phyloP scores from a whole-genome alignment of 2,888 invertebrate species.

The Napeogenes sylphis region DNA sequence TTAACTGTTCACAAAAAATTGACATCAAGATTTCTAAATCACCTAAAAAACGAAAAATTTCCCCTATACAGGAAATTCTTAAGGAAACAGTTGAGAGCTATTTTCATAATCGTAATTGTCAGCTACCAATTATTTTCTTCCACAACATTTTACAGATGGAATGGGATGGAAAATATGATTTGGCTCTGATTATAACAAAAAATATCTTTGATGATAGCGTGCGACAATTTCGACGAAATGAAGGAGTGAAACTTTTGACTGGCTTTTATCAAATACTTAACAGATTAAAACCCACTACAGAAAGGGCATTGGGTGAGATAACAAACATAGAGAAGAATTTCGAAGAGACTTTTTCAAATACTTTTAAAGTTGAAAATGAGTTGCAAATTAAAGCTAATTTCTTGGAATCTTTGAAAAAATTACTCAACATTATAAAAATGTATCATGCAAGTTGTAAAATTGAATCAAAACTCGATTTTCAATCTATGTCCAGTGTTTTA shows the following conservation, averaged over 20 bases:
- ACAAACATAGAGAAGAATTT: constrained; percentile 69
- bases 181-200: constrained; percentile 77
- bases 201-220: constrained; percentile 79
- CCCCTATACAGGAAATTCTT: constrained; percentile 69
- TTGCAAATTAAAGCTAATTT: constrained; percentile 78
- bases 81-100: constrained; percentile 76
- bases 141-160: constrained; percentile 80
- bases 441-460: constrained; percentile 63
- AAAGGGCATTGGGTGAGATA: constrained; percentile 52
- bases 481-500: constrained; percentile 34
- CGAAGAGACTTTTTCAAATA: constrained; percentile 53
- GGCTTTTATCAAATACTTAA: constrained; percentile 81
- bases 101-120: constrained; percentile 80
- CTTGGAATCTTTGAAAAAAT: constrained; percentile 70
- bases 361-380: constrained; percentile 56
- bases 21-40: constrained; percentile 44
- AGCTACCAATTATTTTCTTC: constrained; percentile 81
- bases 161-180: constrained; percentile 81
- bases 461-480: constrained; percentile 53
- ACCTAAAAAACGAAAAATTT: constrained; percentile 51
- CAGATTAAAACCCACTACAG: constrained; percentile 55
- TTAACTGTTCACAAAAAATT: constrained; percentile 79
- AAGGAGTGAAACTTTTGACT: constrained; percentile 81
- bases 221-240: constrained; percentile 81
- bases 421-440: constrained; percentile 72